Evolutionary conservation across 2,113 vertebrate species (phyloP).

Genomic region (Pterocles gutturalis): DNA sequence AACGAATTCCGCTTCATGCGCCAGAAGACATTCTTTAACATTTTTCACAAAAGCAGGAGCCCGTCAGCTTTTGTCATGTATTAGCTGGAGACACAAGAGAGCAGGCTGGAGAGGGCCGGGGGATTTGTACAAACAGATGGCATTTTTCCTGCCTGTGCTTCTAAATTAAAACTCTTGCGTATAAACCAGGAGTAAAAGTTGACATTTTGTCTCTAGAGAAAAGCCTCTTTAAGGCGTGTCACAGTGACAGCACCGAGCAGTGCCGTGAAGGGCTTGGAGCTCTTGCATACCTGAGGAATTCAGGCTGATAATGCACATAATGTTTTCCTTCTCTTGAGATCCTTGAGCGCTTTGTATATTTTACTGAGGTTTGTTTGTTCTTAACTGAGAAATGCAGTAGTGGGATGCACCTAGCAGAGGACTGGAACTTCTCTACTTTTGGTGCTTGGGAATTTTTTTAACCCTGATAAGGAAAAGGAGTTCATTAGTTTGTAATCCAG

Average conservation of each 20-base stretch:
- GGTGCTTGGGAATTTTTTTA: background rate
- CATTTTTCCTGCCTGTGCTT: conserved; percentile 45
- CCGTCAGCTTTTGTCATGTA: conserved; percentile 30
- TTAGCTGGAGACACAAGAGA: background rate
- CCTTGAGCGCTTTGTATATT: background rate
- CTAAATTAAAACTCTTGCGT: conserved; percentile 46
- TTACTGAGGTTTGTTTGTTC: background rate
- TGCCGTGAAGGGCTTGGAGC: background rate
- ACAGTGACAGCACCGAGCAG: background rate
- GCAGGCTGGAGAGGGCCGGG: background rate
- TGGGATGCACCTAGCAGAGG: no score
- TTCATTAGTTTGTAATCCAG: background rate
- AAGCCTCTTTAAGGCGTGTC: background rate
- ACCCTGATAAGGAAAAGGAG: background rate
- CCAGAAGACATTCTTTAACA: conserved; percentile 23
- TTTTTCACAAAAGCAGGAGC: conserved; percentile 15
- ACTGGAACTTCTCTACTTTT: background rate
- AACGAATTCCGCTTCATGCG: background rate
- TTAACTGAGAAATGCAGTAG: background rate
- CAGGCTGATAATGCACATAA: background rate
- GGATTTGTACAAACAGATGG: conserved; percentile 57
- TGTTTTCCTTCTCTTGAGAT: background rate
- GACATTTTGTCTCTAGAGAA: conserved; percentile 32
- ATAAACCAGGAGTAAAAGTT: conserved; percentile 40
- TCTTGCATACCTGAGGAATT: background rate